Evolutionary conservation across 2,113 vertebrate species (phyloP).

Genomic region (Chiloscyllium plagiosum): DNA sequence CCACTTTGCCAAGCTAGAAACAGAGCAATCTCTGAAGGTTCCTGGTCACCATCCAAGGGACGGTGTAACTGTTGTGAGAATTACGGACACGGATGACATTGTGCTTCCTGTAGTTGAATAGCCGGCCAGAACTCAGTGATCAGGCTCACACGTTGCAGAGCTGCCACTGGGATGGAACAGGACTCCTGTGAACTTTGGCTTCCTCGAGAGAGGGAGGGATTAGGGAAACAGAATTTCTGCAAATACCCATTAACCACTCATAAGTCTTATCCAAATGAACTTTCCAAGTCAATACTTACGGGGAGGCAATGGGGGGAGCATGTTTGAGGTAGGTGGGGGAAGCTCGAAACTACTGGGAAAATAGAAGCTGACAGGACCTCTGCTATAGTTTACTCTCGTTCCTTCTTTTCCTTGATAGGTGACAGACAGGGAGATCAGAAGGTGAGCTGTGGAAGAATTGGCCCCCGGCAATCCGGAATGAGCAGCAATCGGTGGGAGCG

Average conservation of each 20-base stretch:
- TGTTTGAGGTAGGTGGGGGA: background rate
- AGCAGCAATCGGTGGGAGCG: background rate
- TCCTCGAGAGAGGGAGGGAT: background rate
- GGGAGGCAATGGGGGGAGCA: background rate
- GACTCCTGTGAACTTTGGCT: background rate
- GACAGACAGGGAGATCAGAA: background rate
- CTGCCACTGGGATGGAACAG: background rate
- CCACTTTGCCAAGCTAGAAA: background rate
- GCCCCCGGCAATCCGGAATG: background rate
- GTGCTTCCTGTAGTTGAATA: background rate
- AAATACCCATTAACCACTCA: background rate
- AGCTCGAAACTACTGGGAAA: background rate
- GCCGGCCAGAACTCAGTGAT: background rate
- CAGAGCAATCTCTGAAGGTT: background rate
- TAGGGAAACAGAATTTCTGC: background rate
- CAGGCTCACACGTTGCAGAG: background rate
- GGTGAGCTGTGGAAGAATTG: background rate
- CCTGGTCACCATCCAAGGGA: background rate
- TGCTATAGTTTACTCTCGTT: background rate
- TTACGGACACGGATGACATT: background rate
- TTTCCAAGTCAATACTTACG: background rate
- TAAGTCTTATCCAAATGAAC: background rate
- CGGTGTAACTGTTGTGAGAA: background rate
- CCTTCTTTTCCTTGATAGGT: background rate
- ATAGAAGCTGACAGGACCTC: background rate